Conservation (phyloP, 2,113 vertebrate genomes). For the Dasyornis broadbenti region DNA sequence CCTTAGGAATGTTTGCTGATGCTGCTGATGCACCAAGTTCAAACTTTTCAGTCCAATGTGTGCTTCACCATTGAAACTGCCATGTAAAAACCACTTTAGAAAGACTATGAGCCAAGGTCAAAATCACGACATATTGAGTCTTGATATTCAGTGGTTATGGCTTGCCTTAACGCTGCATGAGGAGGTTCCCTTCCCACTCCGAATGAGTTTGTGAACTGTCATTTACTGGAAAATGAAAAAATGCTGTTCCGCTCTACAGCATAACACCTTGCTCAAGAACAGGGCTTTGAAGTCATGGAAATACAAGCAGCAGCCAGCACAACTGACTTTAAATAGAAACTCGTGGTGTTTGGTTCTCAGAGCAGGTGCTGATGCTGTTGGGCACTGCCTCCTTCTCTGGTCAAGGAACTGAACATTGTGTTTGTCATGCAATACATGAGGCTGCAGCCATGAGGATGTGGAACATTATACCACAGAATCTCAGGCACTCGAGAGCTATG, state of each 20-base stretch:
- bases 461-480: background rate
- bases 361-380: background rate
- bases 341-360: background rate
- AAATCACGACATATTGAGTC: background rate
- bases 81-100: background rate
- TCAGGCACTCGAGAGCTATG: background rate
- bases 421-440: background rate
- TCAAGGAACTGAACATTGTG: background rate
- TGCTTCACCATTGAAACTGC: background rate
- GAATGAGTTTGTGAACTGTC: background rate
- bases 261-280: background rate
- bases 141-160: background rate
- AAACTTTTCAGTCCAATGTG: background rate
- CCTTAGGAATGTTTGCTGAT: background rate
- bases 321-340: background rate
- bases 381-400: background rate
- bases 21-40: background rate
- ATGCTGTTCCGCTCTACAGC: rapidly evolving
- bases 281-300: background rate
- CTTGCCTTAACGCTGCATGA: background rate
- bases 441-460: background rate
- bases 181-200: background rate
- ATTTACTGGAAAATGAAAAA: background rate
- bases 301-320: background rate
- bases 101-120: background rate